Evolutionary conservation across 2,797 vertebrate genomes (phyloP).

Genomic region (Propithecus perrieri): DNA sequence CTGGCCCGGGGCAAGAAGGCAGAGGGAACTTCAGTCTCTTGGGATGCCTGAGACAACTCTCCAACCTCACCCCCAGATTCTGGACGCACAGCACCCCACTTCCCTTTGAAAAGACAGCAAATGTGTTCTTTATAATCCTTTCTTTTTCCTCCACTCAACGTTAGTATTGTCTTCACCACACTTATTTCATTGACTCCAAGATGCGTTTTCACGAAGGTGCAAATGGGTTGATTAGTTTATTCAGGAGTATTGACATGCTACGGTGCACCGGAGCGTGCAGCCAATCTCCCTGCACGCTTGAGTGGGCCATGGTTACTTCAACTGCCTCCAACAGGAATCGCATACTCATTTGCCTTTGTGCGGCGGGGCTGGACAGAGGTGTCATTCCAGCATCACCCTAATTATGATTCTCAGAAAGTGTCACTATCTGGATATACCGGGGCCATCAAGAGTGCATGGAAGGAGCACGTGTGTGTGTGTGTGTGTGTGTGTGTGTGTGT

Average conservation of each 20-base stretch:
- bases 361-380: background rate
- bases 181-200: constrained; percentile 42
- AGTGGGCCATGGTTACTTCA: constrained; percentile 53
- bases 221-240: constrained; percentile 66
- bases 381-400: constrained; percentile 42
- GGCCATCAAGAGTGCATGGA: constrained; percentile 12
- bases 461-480: background rate
- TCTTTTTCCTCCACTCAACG: background rate
- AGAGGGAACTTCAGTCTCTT: background rate
- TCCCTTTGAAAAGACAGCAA: background rate
- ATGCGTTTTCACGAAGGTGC: constrained; percentile 66
- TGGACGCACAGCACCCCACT: background rate
- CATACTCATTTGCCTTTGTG: constrained; percentile 32
- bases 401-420: constrained; percentile 61
- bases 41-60: background rate
- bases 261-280: background rate
- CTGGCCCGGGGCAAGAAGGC: background rate
- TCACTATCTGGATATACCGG: constrained; percentile 26
- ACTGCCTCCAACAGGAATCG: constrained; percentile 47
- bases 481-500: background rate
- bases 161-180: constrained; percentile 14
- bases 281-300: constrained; percentile 53
- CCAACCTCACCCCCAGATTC: background rate
- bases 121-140: background rate
- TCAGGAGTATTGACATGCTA: constrained; percentile 58